A percentile compares a stretch with the other conserved stretches of the same genome.
Conservation (phyloP, 2,888 invertebrate species). For the Andrena trimmerana region DNA sequence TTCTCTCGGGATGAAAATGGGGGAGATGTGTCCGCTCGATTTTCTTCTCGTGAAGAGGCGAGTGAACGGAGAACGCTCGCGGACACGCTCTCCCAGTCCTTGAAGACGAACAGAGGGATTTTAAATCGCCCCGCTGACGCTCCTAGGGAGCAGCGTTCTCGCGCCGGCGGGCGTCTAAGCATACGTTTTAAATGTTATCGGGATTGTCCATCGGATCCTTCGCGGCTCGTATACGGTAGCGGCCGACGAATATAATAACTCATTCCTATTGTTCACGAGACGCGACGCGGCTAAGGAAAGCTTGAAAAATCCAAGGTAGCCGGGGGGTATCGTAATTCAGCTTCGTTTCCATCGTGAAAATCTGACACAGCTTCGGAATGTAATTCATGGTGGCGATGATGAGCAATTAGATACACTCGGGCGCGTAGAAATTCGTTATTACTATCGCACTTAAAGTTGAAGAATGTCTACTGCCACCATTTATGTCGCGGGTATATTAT, state of each 20-base stretch:
- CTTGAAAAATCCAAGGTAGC: conserved; percentile 25
- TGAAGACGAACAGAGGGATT: conserved; percentile 75
- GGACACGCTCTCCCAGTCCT: conserved; percentile 67
- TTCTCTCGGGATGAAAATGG: conserved; percentile 68
- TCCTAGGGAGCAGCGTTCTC: conserved; percentile 55
- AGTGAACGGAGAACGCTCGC: conserved; percentile 72
- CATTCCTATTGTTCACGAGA: conserved; percentile 52
- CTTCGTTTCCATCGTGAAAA: neutral
- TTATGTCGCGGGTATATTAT: no score
- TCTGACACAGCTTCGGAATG: neutral
- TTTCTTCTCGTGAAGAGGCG: conserved; percentile 57
- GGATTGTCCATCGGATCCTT: conserved; percentile 52
- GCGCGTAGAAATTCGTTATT: no score
- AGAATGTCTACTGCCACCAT: neutral
- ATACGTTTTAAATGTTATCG: conserved; percentile 60
- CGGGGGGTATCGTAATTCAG: neutral
- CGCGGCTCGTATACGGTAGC: conserved; percentile 50
- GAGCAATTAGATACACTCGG: no score
- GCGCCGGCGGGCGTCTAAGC: conserved; percentile 56
- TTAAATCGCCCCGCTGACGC: conserved; percentile 52
- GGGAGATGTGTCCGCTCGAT: conserved; percentile 69
- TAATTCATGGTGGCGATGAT: neutral
- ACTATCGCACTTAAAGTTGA: neutral
- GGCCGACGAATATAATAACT: conserved; percentile 52
- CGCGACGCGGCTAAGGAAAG: conserved; percentile 23